Evolutionary conservation across 2,797 vertebrate species (phyloP).

Genomic region (Tangara arthus): DNA sequence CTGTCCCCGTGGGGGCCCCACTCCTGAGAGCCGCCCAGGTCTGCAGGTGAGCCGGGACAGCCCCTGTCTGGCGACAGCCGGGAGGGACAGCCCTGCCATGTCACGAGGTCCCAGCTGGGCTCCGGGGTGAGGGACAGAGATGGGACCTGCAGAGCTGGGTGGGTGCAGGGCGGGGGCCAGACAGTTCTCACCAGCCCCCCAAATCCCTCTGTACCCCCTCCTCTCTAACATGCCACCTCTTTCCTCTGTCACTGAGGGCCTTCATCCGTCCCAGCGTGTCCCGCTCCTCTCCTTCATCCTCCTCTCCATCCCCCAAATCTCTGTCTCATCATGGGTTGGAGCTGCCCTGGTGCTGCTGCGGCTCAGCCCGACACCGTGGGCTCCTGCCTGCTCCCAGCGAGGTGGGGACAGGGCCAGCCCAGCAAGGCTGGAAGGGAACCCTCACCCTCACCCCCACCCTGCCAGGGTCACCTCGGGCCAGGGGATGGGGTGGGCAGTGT

Average conservation of each 20-base stretch:
- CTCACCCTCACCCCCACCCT: neutral
- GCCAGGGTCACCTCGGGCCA: neutral
- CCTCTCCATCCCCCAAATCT: neutral
- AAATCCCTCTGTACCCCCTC: neutral
- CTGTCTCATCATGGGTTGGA: rapidly evolving
- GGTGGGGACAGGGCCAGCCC: neutral
- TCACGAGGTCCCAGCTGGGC: neutral
- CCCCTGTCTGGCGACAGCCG: neutral
- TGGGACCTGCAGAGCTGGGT: neutral
- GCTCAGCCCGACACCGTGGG: rapidly evolving
- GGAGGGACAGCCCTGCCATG: rapidly evolving
- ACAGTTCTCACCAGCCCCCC: neutral
- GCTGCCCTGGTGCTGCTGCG: rapidly evolving
- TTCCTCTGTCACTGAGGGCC: neutral
- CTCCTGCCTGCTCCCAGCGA: rapidly evolving
- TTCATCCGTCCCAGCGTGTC: neutral
- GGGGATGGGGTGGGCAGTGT: neutral
- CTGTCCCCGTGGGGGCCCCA: neutral
- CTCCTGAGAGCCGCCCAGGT: neutral
- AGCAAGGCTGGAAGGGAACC: neutral
- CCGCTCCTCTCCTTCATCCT: neutral
- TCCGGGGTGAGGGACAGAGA: rapidly evolving
- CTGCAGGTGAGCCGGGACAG: neutral
- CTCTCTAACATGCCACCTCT: rapidly evolving
- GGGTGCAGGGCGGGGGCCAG: neutral